phyloP scores from a whole-genome alignment of 2,797 vertebrate species.

The Molossus alvarezi region DNA sequence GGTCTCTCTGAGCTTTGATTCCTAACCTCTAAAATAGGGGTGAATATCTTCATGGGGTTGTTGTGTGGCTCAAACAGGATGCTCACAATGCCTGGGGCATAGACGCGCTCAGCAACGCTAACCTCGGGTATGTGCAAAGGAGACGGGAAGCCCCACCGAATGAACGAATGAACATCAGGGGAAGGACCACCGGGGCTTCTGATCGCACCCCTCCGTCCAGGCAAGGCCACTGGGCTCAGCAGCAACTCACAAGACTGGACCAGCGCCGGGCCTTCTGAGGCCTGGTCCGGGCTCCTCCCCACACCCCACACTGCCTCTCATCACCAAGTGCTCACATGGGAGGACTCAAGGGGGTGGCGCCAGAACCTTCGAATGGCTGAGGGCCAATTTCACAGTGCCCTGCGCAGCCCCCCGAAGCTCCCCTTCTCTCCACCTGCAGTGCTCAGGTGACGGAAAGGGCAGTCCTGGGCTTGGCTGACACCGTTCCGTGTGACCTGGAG shows the following conservation, averaged over 20 bases:
- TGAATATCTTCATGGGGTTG: background rate
- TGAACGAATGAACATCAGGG: fast-evolving
- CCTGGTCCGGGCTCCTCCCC: background rate
- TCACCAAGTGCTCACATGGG: background rate
- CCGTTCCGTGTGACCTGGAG: background rate
- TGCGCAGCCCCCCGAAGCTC: background rate
- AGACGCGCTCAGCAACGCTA: background rate
- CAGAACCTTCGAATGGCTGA: background rate
- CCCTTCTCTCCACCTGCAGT: background rate
- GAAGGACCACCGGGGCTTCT: background rate
- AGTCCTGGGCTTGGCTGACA: background rate
- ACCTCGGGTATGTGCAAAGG: fast-evolving
- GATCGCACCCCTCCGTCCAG: background rate
- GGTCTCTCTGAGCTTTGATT: conserved; percentile 11
- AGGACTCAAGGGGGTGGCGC: background rate
- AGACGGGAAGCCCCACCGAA: background rate
- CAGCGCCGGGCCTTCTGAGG: background rate
- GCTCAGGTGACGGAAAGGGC: background rate
- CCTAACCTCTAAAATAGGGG: background rate
- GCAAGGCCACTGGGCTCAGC: too few relatives aligned
- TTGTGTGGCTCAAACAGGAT: background rate
- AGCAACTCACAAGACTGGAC: background rate
- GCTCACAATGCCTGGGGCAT: background rate
- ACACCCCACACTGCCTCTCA: background rate
- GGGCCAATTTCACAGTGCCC: background rate